Percentiles rank a stretch among this genome's conserved stretches.
Evolutionary conservation across 2,113 vertebrate species (phyloP).

Genomic region (Ciconia maguari): DNA sequence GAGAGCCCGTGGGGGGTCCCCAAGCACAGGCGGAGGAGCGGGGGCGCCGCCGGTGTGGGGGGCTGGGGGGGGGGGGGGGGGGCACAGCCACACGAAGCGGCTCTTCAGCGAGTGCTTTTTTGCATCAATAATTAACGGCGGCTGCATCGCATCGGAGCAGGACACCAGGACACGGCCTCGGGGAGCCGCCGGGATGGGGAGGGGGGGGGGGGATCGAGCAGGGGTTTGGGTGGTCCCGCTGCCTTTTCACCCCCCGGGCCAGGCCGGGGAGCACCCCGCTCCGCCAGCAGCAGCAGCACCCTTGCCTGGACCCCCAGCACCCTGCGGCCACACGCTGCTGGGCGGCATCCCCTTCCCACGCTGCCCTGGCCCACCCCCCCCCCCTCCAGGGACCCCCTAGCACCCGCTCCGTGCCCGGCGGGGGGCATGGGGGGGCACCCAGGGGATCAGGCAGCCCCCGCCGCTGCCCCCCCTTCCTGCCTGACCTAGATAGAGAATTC

Average conservation of each 20-base stretch:
- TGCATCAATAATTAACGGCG: neutral
- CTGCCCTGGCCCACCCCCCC: neutral
- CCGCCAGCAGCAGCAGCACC: neutral
- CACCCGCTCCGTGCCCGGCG: no score
- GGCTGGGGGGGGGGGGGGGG: no score
- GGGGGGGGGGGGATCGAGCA: no score
- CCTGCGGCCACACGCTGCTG: no score
- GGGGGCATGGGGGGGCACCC: neutral
- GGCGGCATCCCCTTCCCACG: neutral
- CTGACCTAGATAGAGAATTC: neutral
- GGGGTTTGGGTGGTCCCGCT: neutral
- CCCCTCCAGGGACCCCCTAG: neutral
- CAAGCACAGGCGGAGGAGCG: no score
- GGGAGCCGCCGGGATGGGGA: neutral
- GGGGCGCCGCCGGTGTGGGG: no score
- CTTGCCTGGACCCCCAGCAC: neutral
- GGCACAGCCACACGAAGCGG: neutral
- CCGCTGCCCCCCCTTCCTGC: neutral
- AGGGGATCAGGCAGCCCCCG: neutral
- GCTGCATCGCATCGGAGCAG: neutral
- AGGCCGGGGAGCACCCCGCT: no score
- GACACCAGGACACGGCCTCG: neutral
- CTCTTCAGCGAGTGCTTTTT: neutral
- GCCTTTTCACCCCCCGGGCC: neutral
- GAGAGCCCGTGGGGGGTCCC: neutral